phyloP scores from a whole-genome alignment of 2,113 vertebrate species.

The Callocephalon fimbriatum region DNA sequence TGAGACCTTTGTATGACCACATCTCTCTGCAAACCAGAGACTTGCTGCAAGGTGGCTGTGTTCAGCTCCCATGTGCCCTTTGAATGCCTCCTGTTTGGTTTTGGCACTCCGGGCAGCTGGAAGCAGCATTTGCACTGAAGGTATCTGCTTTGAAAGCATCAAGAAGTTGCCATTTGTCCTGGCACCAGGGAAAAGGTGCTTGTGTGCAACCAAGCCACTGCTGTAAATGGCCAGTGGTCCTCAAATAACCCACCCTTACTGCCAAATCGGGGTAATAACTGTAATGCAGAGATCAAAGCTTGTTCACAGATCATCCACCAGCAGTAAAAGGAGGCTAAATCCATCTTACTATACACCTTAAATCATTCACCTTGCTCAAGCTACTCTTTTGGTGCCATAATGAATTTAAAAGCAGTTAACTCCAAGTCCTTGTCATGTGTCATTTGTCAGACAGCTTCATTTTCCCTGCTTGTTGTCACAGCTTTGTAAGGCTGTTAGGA shows the following conservation, averaged over 20 bases:
- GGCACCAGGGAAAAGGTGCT: background rate
- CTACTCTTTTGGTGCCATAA: background rate
- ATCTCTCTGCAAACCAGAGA: background rate
- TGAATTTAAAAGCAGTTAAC: conserved; percentile 2
- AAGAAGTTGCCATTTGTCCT: background rate
- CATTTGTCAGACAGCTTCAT: background rate
- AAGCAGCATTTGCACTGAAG: background rate
- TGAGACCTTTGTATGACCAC: background rate
- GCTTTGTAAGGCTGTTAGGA: background rate
- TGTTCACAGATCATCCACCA: background rate
- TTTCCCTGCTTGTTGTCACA: background rate
- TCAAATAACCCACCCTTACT: background rate
- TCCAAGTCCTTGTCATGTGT: background rate
- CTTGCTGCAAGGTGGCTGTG: background rate
- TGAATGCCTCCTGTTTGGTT: background rate
- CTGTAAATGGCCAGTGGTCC: background rate
- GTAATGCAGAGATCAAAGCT: background rate
- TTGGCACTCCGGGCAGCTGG: background rate
- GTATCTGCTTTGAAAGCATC: background rate
- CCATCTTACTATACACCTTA: background rate
- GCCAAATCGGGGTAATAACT: background rate
- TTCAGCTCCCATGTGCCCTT: background rate
- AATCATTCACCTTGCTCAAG: background rate
- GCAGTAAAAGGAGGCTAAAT: background rate
- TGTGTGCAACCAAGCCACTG: fast-evolving